These are phyloP conservation scores for Hesperia comma DNA, from an alignment of 2,888 invertebrate genomes.

Conservation along the genomic window DNA sequence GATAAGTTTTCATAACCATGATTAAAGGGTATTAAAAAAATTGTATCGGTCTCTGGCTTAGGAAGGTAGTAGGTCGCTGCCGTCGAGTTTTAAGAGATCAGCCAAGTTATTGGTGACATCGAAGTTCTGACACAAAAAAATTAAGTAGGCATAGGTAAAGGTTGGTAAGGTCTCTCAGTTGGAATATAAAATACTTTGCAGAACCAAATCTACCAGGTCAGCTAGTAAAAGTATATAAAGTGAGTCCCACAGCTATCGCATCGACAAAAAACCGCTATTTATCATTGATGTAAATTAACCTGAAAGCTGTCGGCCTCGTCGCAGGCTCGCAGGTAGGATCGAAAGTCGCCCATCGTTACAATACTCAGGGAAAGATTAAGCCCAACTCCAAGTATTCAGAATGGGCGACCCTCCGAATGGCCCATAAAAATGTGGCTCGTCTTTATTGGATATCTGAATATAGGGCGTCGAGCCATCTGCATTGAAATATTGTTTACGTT, in stretches of 20 bases:
- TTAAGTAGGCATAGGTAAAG: no score
- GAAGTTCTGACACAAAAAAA: no score
- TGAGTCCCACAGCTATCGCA: not conserved
- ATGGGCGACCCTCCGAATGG: conserved; percentile 65
- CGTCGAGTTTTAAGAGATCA: no score
- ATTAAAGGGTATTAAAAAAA: no score
- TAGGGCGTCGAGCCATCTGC: conserved; percentile 55
- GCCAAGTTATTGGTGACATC: no score
- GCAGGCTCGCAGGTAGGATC: conserved; percentile 44
- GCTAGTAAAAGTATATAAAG: not conserved
- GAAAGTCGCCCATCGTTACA: conserved; percentile 64
- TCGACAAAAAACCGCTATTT: conserved; percentile 16
- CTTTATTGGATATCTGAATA: conserved; percentile 70
- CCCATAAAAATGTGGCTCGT: conserved; percentile 68
- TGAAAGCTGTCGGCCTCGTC: conserved; percentile 20
- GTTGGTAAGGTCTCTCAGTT: no score
- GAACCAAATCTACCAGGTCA: no score
- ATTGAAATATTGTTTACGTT: conserved; percentile 49
- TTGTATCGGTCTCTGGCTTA: no score
- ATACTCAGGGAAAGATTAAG: conserved; percentile 73
- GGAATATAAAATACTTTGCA: no score
- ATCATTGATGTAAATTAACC: conserved; percentile 30
- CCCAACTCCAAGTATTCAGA: conserved; percentile 68
- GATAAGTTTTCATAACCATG: no score
- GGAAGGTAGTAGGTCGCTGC: no score